A percentile compares a stretch with the other conserved stretches of the same genome.
Evolutionary conservation across 2,113 vertebrate genomes (phyloP).

Genomic region (Malurus melanocephalus): DNA sequence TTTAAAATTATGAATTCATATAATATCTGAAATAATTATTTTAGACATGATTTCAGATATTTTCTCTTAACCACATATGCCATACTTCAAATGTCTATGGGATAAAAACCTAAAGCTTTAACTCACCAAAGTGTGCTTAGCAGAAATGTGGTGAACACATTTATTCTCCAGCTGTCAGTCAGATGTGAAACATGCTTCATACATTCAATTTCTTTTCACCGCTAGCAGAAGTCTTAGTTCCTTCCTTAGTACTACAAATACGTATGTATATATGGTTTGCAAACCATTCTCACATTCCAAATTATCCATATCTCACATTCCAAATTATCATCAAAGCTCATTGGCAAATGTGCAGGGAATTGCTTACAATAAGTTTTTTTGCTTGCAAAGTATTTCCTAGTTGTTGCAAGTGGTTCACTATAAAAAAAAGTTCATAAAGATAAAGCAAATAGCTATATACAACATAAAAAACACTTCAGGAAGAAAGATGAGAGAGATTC

Average conservation of each 20-base stretch:
- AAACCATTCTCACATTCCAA: not conserved
- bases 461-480: not conserved
- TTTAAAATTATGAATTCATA: not conserved
- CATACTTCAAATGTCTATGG: not conserved
- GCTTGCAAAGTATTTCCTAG: not conserved
- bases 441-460: not conserved
- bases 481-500: not conserved
- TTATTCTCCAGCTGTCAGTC: not conserved
- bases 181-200: not conserved
- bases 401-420: not conserved
- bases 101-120: not conserved
- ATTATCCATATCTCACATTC: not conserved
- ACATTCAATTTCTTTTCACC: not conserved
- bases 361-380: not conserved
- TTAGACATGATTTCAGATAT: not conserved
- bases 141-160: not conserved
- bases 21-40: not conserved
- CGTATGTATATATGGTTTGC: not conserved
- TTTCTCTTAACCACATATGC: not conserved
- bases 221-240: not conserved
- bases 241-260: not conserved
- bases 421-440: not conserved
- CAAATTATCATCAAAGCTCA: not conserved
- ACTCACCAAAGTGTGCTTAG: not conserved
- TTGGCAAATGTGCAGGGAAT: not conserved